A percentile compares a stretch with the other conserved stretches of the same genome.
Evolutionary conservation across 2,888 invertebrate genomes (phyloP).

Genomic region (Synergus laeviventris): DNA sequence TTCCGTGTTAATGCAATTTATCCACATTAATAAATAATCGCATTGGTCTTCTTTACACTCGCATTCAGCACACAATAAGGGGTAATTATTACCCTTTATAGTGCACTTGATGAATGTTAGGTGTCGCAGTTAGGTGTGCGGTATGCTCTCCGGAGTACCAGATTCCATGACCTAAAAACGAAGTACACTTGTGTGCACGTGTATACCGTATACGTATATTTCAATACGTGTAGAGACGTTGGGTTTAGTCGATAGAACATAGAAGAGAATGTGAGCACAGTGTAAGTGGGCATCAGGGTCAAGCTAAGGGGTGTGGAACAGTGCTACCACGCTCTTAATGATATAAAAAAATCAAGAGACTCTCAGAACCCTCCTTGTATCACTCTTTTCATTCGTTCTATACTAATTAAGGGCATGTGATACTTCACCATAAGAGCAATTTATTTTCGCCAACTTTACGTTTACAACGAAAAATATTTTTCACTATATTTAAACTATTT

Average conservation of each 20-base stretch:
- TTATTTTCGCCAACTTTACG: too few species aligned
- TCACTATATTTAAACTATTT: too few species aligned
- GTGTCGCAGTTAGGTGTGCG: not conserved
- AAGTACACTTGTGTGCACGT: conserved; percentile 10
- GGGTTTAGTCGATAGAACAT: conserved; percentile 13
- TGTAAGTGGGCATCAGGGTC: conserved; percentile 39
- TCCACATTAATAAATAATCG: not conserved
- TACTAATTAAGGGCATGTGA: not conserved
- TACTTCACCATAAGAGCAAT: too few species aligned
- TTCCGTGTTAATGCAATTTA: not conserved
- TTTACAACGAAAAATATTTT: too few species aligned
- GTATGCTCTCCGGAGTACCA: conserved; percentile 28
- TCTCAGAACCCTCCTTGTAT: conserved; percentile 16
- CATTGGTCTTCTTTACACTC: not conserved
- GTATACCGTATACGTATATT: not conserved
- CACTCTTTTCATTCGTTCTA: not conserved
- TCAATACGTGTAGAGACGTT: not conserved
- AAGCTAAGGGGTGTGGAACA: conserved; percentile 32
- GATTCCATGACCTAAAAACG: conserved; percentile 40
- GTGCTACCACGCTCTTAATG: conserved; percentile 21
- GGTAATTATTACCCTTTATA: conserved; percentile 32
- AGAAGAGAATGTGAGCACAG: conserved; percentile 29
- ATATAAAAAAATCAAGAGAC: not conserved
- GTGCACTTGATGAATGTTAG: conserved; percentile 1
- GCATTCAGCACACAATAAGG: not conserved